phyloP scores from a whole-genome alignment of 2,797 vertebrate species.

The Ctenosaura bakeri region DNA sequence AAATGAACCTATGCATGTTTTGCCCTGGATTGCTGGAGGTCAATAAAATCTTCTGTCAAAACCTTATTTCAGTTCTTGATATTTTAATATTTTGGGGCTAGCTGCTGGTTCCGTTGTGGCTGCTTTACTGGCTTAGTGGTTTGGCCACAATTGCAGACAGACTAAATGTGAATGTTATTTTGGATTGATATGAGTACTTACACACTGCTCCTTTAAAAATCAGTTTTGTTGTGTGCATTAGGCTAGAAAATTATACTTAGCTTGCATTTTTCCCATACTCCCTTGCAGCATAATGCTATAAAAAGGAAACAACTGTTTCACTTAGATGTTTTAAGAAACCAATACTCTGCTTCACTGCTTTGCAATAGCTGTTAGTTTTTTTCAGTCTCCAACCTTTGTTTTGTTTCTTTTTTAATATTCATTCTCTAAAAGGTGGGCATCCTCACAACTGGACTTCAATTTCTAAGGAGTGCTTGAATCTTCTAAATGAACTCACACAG shows the following conservation, averaged over 20 bases:
- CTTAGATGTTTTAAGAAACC: neutral
- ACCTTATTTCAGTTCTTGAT: slow-evolving; percentile 11
- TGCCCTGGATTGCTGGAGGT: neutral
- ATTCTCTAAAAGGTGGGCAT: slow-evolving; percentile 88
- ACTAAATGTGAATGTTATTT: neutral
- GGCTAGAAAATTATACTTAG: neutral
- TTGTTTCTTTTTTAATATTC: neutral
- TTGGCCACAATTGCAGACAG: neutral
- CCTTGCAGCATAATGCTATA: neutral
- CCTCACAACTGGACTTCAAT: slow-evolving; percentile 95
- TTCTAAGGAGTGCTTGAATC: slow-evolving; percentile 90
- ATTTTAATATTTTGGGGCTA: slow-evolving; percentile 15
- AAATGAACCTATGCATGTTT: slow-evolving; percentile 15
- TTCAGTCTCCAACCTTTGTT: neutral
- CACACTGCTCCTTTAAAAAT: neutral
- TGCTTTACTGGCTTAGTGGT: neutral
- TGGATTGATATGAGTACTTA: neutral
- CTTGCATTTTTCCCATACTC: neutral
- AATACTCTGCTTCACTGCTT: neutral
- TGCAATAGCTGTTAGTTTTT: too few relatives aligned
- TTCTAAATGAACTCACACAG: slow-evolving; percentile 90
- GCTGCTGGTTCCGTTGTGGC: slow-evolving; percentile 26
- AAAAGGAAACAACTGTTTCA: neutral
- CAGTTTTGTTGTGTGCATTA: neutral
- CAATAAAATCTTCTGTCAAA: slow-evolving; percentile 20